Conservation (phyloP, 2,113 vertebrate genomes). For the Gambusia affinis region DNA sequence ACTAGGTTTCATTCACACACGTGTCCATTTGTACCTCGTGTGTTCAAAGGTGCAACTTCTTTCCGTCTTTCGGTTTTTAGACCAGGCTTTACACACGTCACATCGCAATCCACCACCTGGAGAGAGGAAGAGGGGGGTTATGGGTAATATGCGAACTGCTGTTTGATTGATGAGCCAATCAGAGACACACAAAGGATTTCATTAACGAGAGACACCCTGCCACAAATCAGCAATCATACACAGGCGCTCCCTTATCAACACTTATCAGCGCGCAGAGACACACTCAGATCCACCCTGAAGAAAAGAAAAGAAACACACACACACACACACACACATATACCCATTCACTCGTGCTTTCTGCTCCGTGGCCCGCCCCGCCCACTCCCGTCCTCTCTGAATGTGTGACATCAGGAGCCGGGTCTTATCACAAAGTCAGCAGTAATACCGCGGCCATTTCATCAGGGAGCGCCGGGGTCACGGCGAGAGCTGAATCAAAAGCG, state of each 20-base stretch:
- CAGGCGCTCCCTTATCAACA: constrained; percentile 56
- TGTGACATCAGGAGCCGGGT: constrained; percentile 37
- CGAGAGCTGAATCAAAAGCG: constrained; percentile 24
- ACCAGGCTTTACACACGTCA: constrained; percentile 35
- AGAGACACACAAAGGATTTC: constrained; percentile 81
- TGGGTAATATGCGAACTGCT: constrained; percentile 70
- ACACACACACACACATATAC: constrained; percentile 20
- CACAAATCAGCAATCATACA: constrained; percentile 82
- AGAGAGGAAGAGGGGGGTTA: constrained; percentile 67
- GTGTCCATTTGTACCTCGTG: not conserved
- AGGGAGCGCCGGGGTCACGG: constrained; percentile 56
- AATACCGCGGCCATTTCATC: constrained; percentile 72
- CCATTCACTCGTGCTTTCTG: constrained; percentile 20
- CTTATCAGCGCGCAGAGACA: constrained; percentile 49
- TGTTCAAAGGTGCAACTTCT: constrained; percentile 10
- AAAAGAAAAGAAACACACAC: not conserved
- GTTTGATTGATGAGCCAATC: constrained; percentile 84
- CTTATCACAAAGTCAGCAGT: constrained; percentile 81
- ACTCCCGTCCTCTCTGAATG: not conserved
- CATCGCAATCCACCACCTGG: constrained; percentile 73
- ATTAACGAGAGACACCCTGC: constrained; percentile 80
- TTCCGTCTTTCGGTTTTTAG: constrained; percentile 9
- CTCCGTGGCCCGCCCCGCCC: not conserved
- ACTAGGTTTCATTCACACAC: not conserved
- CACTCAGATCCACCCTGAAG: constrained; percentile 12